Evolutionary conservation across 2,797 vertebrate species (phyloP), one percentile per base, ranked within the genome.

Genomic region (Euphonia xanthogaster): DNA sequence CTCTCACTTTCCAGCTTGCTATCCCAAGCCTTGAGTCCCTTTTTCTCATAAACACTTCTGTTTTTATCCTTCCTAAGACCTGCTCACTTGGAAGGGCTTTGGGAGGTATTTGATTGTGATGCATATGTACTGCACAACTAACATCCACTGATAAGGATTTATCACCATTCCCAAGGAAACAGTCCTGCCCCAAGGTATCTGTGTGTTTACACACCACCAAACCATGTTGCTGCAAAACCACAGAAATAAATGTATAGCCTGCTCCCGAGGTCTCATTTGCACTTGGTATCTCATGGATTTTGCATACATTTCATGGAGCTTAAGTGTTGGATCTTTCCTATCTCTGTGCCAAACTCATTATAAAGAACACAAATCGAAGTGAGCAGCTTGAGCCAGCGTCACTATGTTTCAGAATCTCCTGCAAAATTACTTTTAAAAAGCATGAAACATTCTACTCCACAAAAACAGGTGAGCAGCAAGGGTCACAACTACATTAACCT

Each of bases 401-500:
- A 21, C 35, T 67, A 24, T 22, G n/a, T 33, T 87, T 79, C 51
- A 76, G 35, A 82, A 9, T 7, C 51, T 86, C 40, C 57, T 61
- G 28, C 3, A 3, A 80, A 80, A 93, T 37, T 5, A 70, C 68
- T 65, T 70, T 61, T 2, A 8, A 71, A 74, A 82, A 30, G 6
- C 17, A 6, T 10, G 3, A 75, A 87, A 72, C 22, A 35, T 40
- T 81, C 58, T 47, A 68, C 16, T 68, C 35, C 44, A 81, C 84
- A 79, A 66, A 72, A 88, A 51, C 23, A 93, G 60, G 74, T 76
- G 44, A 91, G 67, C 54, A 62, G 51, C 44, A 87, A 87, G 50
- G 84, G 55, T 81, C 77, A 75, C 71, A 79, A 55, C 23, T 73
- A 79, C 39, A 89, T 93, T 78, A 96, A 90, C 74, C 57, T 65